A percentile compares a stretch with the other conserved stretches of the same genome.
These are phyloP conservation scores for Anoplophora glabripennis DNA, from an alignment of 1,140 invertebrate genomes.

Conservation along the genomic window DNA sequence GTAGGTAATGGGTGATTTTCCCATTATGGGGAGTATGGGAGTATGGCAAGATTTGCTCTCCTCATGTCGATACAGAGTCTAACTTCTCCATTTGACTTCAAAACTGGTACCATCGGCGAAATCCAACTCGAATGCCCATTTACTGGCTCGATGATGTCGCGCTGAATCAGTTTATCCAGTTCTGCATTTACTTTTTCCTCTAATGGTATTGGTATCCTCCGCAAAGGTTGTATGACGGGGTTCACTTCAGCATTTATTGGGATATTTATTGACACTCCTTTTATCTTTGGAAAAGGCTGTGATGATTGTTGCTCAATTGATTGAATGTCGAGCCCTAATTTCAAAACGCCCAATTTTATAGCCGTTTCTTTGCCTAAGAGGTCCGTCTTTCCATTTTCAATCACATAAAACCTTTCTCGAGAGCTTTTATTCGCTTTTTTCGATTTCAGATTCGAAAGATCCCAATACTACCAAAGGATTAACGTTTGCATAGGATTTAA, in stretches of 20 bases:
- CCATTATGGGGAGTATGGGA: too few relatives aligned
- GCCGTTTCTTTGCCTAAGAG: too few relatives aligned
- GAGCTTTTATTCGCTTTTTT: too few relatives aligned
- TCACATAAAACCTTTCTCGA: too few relatives aligned
- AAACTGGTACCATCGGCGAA: slow-evolving; percentile 42
- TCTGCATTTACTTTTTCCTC: slow-evolving; percentile 17
- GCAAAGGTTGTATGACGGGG: slow-evolving; percentile 39
- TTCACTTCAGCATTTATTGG: slow-evolving; percentile 30
- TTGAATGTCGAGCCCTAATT: slow-evolving; percentile 30
- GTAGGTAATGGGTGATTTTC: too few relatives aligned
- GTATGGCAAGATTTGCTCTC: slow-evolving; percentile 44
- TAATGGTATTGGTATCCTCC: slow-evolving; percentile 37
- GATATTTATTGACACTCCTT: slow-evolving; percentile 27
- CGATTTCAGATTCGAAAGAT: too few relatives aligned
- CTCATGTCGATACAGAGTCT: slow-evolving; percentile 50
- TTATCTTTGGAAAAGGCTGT: slow-evolving; percentile 40
- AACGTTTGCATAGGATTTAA: too few relatives aligned
- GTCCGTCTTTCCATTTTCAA: too few relatives aligned
- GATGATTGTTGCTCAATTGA: too few relatives aligned
- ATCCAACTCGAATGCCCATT: slow-evolving; percentile 38
- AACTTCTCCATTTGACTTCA: slow-evolving; percentile 41
- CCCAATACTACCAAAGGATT: too few relatives aligned
- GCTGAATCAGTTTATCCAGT: slow-evolving; percentile 20
- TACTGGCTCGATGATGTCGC: slow-evolving; percentile 16
- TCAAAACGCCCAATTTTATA: slow-evolving; percentile 32